Conservation (phyloP, 1,140 invertebrate genomes). For the Mya arenaria region DNA sequence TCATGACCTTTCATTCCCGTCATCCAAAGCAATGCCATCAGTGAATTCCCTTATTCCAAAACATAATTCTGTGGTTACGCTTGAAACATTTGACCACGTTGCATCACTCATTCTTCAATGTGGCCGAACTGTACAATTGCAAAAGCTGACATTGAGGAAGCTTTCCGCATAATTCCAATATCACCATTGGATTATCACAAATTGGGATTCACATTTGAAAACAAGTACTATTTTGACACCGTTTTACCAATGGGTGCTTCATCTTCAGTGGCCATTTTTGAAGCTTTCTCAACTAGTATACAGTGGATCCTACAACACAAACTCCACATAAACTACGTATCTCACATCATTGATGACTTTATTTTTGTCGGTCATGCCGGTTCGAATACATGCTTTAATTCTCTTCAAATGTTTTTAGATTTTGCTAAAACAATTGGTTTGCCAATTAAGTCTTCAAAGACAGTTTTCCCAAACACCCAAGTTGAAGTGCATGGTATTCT, state of each 20-base stretch:
- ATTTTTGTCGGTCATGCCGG: constrained; percentile 26
- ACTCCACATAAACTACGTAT: background rate
- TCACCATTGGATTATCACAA: constrained; percentile 20
- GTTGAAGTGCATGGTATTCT: background rate
- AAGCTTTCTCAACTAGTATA: background rate
- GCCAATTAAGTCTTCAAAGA: constrained; percentile 25
- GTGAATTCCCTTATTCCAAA: background rate
- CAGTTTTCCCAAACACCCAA: constrained; percentile 7
- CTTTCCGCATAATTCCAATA: constrained; percentile 42
- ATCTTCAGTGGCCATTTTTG: constrained; percentile 30
- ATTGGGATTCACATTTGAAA: constrained; percentile 23
- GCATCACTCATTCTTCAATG: background rate
- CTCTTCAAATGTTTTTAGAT: background rate
- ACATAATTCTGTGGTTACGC: background rate
- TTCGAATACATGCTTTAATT: background rate
- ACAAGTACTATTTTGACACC: constrained; percentile 34
- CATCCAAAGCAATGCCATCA: background rate
- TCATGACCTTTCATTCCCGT: constrained; percentile 13
- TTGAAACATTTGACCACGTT: constrained; percentile 35
- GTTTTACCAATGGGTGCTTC: constrained; percentile 38
- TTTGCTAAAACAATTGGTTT: constrained; percentile 1
- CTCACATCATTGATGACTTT: constrained; percentile 55
- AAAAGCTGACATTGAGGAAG: constrained; percentile 54
- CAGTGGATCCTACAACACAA: constrained; percentile 45
- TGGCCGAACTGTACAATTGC: constrained; percentile 36